A percentile compares a stretch with the other conserved stretches of the same genome.
Evolutionary conservation across 2,113 vertebrate species (phyloP).

Genomic region (Orientallactaga bullata): DNA sequence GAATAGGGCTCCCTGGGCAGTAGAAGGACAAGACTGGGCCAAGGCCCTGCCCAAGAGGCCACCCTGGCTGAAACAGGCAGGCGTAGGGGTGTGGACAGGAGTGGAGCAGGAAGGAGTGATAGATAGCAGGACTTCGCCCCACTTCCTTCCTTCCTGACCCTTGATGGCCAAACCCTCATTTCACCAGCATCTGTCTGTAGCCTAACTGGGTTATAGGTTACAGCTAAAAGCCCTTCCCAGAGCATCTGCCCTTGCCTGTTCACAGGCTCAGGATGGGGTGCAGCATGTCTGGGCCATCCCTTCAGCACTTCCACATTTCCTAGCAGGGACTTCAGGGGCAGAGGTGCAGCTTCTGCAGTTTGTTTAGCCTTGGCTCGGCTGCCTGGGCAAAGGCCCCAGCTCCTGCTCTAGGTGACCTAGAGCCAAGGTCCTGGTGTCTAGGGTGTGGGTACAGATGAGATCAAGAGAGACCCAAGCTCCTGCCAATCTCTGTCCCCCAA

Average conservation of each 20-base stretch:
- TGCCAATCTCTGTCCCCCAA: slow-evolving; percentile 48
- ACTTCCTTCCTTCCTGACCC: slow-evolving; percentile 36
- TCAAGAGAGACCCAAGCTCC: slow-evolving; percentile 17
- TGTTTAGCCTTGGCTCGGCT: background rate
- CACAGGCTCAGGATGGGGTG: background rate
- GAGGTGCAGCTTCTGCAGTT: background rate
- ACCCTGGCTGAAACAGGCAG: background rate
- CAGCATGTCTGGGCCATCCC: background rate
- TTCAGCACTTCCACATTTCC: background rate
- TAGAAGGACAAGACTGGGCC: background rate
- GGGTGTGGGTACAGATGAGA: background rate
- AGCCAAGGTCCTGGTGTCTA: background rate
- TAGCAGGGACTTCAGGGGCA: background rate
- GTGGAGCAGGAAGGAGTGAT: background rate
- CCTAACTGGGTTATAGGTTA: background rate
- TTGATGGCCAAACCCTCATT: background rate
- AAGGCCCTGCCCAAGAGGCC: slow-evolving; percentile 38
- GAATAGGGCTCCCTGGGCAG: slow-evolving; percentile 9
- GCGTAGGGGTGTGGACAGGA: background rate
- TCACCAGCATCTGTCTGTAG: slow-evolving; percentile 2
- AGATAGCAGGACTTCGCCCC: background rate
- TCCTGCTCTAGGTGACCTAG: slow-evolving; percentile 7
- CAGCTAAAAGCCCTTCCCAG: background rate
- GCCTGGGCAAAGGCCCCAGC: background rate
- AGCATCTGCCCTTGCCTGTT: background rate